A percentile compares a stretch with the other conserved stretches of the same genome.
These are phyloP conservation scores for Patella pellucida DNA, from an alignment of 2,888 invertebrate species.

Conservation along the genomic window DNA sequence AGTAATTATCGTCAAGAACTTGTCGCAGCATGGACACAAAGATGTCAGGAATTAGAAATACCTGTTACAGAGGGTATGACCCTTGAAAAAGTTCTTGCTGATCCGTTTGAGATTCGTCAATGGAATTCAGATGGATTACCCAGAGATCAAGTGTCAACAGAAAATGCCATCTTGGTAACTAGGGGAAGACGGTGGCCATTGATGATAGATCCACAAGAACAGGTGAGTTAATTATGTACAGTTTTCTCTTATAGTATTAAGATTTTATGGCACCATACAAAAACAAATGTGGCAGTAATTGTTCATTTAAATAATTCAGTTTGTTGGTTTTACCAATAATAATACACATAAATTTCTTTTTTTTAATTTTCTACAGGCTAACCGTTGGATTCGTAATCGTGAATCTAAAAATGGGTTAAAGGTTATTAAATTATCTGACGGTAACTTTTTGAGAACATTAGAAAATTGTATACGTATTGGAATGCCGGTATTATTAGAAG, in stretches of 20 bases:
- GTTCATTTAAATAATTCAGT: too few relatives aligned
- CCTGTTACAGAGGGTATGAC: conserved; percentile 81
- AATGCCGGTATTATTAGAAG: conserved; percentile 71
- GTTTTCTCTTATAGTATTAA: not conserved
- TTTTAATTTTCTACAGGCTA: conserved; percentile 57
- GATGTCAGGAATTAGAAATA: conserved; percentile 79
- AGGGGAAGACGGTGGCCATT: conserved; percentile 71
- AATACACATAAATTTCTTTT: too few relatives aligned
- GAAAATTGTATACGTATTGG: conserved; percentile 72
- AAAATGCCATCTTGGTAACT: conserved; percentile 72
- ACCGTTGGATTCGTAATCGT: conserved; percentile 70
- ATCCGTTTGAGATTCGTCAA: conserved; percentile 77
- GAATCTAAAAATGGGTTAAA: conserved; percentile 69
- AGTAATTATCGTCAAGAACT: conserved; percentile 58
- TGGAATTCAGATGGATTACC: conserved; percentile 71
- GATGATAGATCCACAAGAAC: conserved; percentile 73
- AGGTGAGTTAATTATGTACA: conserved; percentile 48
- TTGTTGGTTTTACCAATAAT: not conserved
- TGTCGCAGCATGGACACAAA: conserved; percentile 79
- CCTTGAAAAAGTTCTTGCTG: conserved; percentile 72
- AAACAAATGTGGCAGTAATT: not conserved
- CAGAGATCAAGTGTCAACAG: conserved; percentile 70
- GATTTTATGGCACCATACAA: not conserved
- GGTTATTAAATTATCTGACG: conserved; percentile 70
- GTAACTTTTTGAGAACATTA: conserved; percentile 68